phyloP scores from a whole-genome alignment of 2,888 invertebrate genomes.

The Schizaphis graminum region DNA sequence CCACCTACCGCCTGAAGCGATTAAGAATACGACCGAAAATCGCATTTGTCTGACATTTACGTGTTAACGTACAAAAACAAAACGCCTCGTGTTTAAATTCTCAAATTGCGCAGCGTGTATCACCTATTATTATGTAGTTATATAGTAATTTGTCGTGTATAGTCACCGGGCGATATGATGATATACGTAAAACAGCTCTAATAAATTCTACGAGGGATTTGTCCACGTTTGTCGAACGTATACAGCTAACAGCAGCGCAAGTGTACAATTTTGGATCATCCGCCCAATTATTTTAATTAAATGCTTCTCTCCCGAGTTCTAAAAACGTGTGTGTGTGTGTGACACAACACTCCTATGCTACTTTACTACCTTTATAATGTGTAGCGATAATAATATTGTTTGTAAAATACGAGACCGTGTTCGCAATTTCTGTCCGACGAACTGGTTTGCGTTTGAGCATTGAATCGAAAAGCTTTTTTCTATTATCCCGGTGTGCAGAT shows the following conservation, averaged over 20 bases:
- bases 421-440: background rate
- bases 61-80: background rate
- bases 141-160: background rate
- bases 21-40: background rate
- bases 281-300: conserved; percentile 42
- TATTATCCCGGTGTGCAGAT: background rate
- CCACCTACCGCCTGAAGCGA: background rate
- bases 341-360: background rate
- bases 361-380: background rate
- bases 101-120: background rate
- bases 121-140: conserved; percentile 2
- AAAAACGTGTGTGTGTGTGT: background rate
- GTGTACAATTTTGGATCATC: conserved; percentile 24
- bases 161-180: background rate
- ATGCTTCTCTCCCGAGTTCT: background rate
- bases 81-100: background rate
- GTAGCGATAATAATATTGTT: background rate
- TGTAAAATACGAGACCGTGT: background rate
- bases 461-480: background rate
- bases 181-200: conserved; percentile 18
- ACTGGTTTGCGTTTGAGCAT: background rate
- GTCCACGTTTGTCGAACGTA: background rate
- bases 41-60: background rate
- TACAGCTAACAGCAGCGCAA: background rate
- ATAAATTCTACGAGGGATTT: background rate